Percentiles rank a stretch among this genome's conserved stretches.
phyloP scores from a whole-genome alignment of 1,140 invertebrate genomes.

The Telenomus remus region DNA sequence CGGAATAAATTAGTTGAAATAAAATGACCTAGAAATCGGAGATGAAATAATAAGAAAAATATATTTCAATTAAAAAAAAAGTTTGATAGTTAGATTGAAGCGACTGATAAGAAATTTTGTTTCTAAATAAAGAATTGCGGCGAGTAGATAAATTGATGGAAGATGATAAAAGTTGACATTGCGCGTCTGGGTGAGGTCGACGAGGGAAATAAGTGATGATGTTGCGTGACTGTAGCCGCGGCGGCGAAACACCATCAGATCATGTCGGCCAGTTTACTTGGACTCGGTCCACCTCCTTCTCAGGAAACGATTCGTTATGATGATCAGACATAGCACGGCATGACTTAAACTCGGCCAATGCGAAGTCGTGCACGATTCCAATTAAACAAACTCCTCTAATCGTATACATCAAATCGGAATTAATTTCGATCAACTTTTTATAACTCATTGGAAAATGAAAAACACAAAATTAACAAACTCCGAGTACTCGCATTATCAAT shows the following conservation, averaged over 20 bases:
- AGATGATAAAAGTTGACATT: slow-evolving; percentile 20
- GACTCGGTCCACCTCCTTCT: slow-evolving; percentile 59
- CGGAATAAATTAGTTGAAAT: too few species aligned
- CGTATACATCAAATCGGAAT: not conserved
- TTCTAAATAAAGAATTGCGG: too few species aligned
- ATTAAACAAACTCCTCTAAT: slow-evolving; percentile 30
- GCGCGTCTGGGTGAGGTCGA: slow-evolving; percentile 50
- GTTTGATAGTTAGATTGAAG: too few species aligned
- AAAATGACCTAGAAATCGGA: too few species aligned
- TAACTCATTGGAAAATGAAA: not conserved
- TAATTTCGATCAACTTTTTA: slow-evolving; percentile 1
- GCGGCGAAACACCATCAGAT: slow-evolving; percentile 19
- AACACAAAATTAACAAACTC: too few species aligned
- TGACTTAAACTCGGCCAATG: slow-evolving; percentile 43
- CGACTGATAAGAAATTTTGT: too few species aligned
- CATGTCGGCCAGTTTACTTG: slow-evolving; percentile 56
- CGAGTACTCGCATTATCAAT: too few species aligned
- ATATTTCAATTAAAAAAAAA: too few species aligned
- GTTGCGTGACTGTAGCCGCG: slow-evolving; percentile 38
- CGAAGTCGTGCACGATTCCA: slow-evolving; percentile 20
- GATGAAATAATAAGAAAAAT: too few species aligned
- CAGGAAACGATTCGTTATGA: slow-evolving; percentile 71
- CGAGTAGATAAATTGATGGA: too few species aligned
- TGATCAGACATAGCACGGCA: slow-evolving; percentile 62
- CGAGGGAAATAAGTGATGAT: slow-evolving; percentile 50